Base-by-base conservation (phyloP, 2,113 vertebrate species). In the Peromyscus polionotus region DNA sequence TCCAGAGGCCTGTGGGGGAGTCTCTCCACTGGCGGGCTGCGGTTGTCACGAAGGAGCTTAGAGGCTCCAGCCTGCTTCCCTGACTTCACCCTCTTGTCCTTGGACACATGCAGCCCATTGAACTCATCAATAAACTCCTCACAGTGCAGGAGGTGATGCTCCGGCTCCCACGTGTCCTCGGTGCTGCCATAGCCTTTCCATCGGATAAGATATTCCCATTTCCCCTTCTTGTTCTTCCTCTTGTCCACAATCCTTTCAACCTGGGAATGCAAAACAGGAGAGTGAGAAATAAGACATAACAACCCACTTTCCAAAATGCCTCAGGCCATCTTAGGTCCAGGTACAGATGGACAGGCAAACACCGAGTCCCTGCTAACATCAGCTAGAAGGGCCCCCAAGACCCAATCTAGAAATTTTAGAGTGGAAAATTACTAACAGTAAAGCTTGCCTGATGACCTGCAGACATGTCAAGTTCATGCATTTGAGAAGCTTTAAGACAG, bases 81-180 rank as follows among this genome's bases (percentile, higher is more conserved):
- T 8, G 99, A 97, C 93, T 99, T 99, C 6, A 99, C 92, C 57
- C 98, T 98, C 96, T 99, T 99, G 96, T 99, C 99, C 33, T 99
- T 98, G 87, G 98, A 97, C 87, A 99, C 73, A 0, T 98, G 99
- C 26, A 99, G 99, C 98, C 99, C 99, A 67, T 99, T 99, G 98
- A 99, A 99, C 98, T 99, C 99, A 31, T 99, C 99, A 10, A 99
- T 99, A 96, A 99, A 99, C 97, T 99, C 99, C 98, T 99, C 99
- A 80, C 99, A 99, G 98, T 99, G 99, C 90, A 99, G 98, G 12
- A 99, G 98, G 92, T 99, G 99, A 86, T 99, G 99, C 93, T 99
- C 99, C 0, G 99, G 99, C 98, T 99, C 99, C 99, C 99, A 99
- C 0, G 99, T 99, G 98, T 99, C 99, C 97, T 99, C 99, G 0